Base-by-base conservation (phyloP, 2,888 invertebrate genomes). In the Diarsia brunnea region DNA sequence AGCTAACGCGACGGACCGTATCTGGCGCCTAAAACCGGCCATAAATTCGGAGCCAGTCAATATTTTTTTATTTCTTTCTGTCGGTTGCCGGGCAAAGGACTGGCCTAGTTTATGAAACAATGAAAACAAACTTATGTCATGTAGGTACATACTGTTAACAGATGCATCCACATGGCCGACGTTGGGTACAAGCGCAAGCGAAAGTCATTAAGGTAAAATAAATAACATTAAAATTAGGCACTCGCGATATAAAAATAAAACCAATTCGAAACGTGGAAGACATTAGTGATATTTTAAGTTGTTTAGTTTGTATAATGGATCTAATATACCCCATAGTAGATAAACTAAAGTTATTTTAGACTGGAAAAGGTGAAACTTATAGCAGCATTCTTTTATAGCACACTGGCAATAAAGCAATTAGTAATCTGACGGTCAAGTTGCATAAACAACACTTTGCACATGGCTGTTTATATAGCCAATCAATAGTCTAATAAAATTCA, bases 51-150 rank as follows among this genome's bases (percentile, higher is more conserved):
- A 63, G 47, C 61, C 78, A 69, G 82, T 78, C 74, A 78, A 75
- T 86, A 8, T 87, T 89, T 87, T 87, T 90, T 87, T 81, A 75
- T 73, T 74, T 74, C 64, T 63, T 65, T 75, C 66, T 67, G 81
- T 80, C 86, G 70, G 86, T 85, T 76, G 84, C 85, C 75, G 60
- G 71, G 77, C 84, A 82, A 85, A 83, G 71, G 82, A 85, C 79
- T 78, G 82, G 75, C 78, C 87, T 84, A 85, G 86, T 89, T 87
- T 69, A 31, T 72, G n/a, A 63, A 77, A 80, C 72, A 85, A 84
- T 87, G 75, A 80, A 83, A 93, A 93, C 87, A 93, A 91, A 93
- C 91, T 91, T 88, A 89, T 90, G 81, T 84, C 88, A 85, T 78
- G 84, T 84, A 76, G 60, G 38, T 60, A 81, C 86, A 81, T 73